Percentiles rank a stretch among this genome's conserved stretches.
phyloP scores from a whole-genome alignment of 2,888 invertebrate species.

The Cyaniris semiargus region DNA sequence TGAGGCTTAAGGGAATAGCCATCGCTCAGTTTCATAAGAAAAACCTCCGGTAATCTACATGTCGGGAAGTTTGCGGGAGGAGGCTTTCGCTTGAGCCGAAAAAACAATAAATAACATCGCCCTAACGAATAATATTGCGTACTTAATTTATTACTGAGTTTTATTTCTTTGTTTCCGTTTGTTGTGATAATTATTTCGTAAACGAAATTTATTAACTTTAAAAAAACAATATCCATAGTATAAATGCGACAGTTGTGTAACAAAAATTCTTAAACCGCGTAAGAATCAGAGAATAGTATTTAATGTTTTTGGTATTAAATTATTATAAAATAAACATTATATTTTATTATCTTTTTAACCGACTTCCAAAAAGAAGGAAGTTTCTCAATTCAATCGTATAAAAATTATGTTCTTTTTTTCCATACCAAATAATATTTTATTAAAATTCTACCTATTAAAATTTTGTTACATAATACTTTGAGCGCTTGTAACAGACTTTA shows the following conservation, averaged over 20 bases:
- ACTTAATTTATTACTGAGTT: slow-evolving; percentile 12
- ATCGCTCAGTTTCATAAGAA: slow-evolving; percentile 37
- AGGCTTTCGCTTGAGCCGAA: slow-evolving; percentile 26
- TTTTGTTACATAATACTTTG: neutral
- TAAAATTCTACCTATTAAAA: no score
- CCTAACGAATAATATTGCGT: neutral
- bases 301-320: no score
- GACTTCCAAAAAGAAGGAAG: no score
- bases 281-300: no score
- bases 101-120: slow-evolving; percentile 26
- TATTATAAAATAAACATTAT: no score
- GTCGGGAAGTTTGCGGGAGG: slow-evolving; percentile 29
- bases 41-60: slow-evolving; percentile 40
- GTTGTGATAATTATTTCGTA: neutral
- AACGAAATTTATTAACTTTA: neutral
- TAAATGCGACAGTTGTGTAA: no score
- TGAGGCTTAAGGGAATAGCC: slow-evolving; percentile 37
- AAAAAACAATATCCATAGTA: neutral
- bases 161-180: neutral
- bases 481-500: slow-evolving; percentile 38
- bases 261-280: no score
- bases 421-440: no score
- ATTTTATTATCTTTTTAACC: no score
- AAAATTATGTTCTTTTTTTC: no score
- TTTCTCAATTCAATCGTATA: no score